Conservation (phyloP, 2,888 invertebrate genomes). For the Pollenia labialis region DNA sequence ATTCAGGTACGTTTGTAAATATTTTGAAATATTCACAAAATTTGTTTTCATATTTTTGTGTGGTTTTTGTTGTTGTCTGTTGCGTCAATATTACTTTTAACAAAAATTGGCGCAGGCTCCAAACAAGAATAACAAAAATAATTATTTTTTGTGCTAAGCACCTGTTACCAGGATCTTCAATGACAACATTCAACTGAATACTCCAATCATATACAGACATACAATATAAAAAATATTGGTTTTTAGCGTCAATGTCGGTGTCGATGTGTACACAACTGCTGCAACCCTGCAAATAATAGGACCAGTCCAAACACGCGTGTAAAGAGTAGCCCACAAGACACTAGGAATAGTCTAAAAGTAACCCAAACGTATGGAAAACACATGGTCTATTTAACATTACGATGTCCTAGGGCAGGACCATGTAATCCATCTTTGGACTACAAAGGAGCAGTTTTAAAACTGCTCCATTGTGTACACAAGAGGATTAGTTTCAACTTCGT, state of each 20-base stretch:
- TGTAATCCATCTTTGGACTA: too few species aligned
- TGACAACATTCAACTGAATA: conserved; percentile 12
- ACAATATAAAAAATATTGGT: background rate
- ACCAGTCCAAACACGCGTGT: too few species aligned
- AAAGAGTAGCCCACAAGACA: too few species aligned
- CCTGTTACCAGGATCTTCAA: conserved; percentile 53
- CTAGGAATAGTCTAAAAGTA: too few species aligned
- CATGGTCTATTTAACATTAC: too few species aligned
- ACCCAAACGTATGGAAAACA: too few species aligned
- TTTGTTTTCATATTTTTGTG: conserved; percentile 20
- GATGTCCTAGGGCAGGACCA: too few species aligned
- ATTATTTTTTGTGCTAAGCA: conserved; percentile 33
- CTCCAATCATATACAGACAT: background rate
- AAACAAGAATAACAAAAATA: conserved; percentile 3
- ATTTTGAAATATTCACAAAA: conserved; percentile 6
- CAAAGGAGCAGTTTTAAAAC: too few species aligned
- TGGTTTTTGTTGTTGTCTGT: background rate
- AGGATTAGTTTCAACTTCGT: too few species aligned
- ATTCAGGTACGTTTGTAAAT: background rate
- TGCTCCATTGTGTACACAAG: too few species aligned
- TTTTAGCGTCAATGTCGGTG: background rate
- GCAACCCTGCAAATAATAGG: too few species aligned
- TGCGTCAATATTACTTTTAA: conserved; percentile 18
- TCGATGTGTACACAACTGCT: background rate
- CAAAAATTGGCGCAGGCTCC: conserved; percentile 5